Percentiles rank a stretch among this genome's conserved stretches.
Conservation (phyloP, 2,797 vertebrate species). For the Acanthopagrus latus region DNA sequence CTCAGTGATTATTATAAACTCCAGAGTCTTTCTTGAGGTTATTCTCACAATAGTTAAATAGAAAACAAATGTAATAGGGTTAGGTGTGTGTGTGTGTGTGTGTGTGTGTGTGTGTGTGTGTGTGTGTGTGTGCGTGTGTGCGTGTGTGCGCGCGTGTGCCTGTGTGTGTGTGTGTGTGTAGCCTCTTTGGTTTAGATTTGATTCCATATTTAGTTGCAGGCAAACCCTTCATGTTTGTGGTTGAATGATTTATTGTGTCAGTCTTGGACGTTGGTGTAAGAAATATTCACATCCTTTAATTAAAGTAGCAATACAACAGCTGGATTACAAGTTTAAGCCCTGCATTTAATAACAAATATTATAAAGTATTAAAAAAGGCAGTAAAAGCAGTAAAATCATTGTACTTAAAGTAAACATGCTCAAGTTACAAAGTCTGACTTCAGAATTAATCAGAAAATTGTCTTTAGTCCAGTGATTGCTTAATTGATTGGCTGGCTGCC, state of each 20-base stretch:
- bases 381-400: neutral
- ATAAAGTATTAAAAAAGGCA: neutral
- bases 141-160: neutral
- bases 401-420: neutral
- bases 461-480: neutral
- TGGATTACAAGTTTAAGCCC: neutral
- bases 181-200: conserved; percentile 25
- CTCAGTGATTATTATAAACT: conserved; percentile 53
- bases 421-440: neutral
- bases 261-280: conserved; percentile 3
- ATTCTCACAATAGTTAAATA: conserved; percentile 49
- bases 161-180: neutral
- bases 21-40: conserved; percentile 54
- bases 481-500: neutral
- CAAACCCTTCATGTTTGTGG: conserved; percentile 10
- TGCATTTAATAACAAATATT: neutral
- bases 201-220: conserved; percentile 39
- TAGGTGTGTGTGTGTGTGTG: conserved; percentile 21
- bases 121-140: neutral
- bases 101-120: neutral
- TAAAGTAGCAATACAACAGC: neutral
- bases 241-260: conserved; percentile 23
- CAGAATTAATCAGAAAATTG: neutral
- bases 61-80: conserved; percentile 52
- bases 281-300: conserved; percentile 12